Evolutionary conservation across 2,797 vertebrate species (phyloP), one percentile per base, ranked within the genome.

Genomic region (Chelonia mydas): DNA sequence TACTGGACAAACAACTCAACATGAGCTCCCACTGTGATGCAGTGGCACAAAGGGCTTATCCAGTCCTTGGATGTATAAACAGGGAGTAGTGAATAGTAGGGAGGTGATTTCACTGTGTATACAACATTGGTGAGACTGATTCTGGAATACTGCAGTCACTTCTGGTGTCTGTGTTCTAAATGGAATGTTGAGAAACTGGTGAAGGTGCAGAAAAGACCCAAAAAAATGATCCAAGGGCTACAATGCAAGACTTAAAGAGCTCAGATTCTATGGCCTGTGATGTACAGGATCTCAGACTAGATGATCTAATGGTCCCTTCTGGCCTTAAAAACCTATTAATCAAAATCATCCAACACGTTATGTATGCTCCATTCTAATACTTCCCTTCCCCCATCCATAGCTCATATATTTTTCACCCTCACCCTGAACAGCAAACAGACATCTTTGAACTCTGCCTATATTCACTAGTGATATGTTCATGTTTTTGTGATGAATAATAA

Each of bases 81-180:
- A 92, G 78, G 8, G 0, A 93, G 31, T 89, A 87, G 57, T 91
- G 82, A 96, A 86, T 89, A 91, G 83, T 90, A 96, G 61, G 93
- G 90, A 94, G 45, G 89, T 95, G 92, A 88, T 95, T 95, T 95
- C 90, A 82, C 80, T 95, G 88, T 96, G 57, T 90, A 83, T 95
- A 92, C 57, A 74, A 11, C 41, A 65, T 80, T 88, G 47, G 28
- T 33, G 51, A 92, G 78, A 85, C 96, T 90, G 86, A 95, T 77
- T 54, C 41, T 55, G 25, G 61, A 87, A 31, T 68, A 95, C 90
- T 83, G 37, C 82, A 84, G 65, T 49, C 65, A 78, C 11, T 95
- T 95, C 88, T 94, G 88, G 90, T 54, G 90, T 90, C 72, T 84
- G 51, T 74, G 81, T n/a, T 82, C 93, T 95, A 87, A 72, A 92